These are phyloP conservation scores for Meloidogyne chitwoodi DNA, from an alignment of 1,140 invertebrate genomes.

Conservation along the genomic window DNA sequence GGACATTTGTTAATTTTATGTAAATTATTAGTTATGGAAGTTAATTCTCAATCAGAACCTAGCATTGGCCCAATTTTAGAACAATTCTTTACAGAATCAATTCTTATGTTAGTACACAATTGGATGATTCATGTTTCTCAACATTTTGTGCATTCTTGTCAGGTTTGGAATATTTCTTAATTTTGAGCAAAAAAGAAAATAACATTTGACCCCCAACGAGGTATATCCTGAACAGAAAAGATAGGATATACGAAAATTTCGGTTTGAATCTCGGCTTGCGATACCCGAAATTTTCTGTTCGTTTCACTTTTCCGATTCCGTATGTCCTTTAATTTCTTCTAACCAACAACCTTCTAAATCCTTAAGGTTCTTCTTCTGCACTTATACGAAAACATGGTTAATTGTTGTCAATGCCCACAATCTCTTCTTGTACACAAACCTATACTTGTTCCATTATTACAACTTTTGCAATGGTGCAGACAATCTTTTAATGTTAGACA, in stretches of 20 bases:
- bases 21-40: conserved; percentile 78
- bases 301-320: no score
- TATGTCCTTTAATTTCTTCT: no score
- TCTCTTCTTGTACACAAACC: conserved; percentile 82
- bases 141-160: conserved; percentile 74
- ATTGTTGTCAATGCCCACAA: conserved; percentile 73
- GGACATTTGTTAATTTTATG: conserved; percentile 88
- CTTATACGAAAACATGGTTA: conserved; percentile 49
- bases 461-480: conserved; percentile 76
- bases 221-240: no score
- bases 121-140: conserved; percentile 67
- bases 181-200: background rate
- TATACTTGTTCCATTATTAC: conserved; percentile 78
- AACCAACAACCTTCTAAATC: no score
- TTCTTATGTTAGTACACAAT: conserved; percentile 64
- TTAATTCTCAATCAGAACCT: conserved; percentile 61
- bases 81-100: conserved; percentile 61
- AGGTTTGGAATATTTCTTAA: conserved; percentile 26
- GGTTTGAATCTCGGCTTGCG: no score
- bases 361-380: conserved; percentile 37
- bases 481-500: conserved; percentile 62
- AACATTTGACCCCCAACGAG: no score
- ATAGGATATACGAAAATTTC: no score
- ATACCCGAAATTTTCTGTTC: no score
- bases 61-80: conserved; percentile 63